A percentile compares a stretch with the other conserved stretches of the same genome.
Conservation (phyloP, 1,140 invertebrate genomes). For the Magallana ariakensis region DNA sequence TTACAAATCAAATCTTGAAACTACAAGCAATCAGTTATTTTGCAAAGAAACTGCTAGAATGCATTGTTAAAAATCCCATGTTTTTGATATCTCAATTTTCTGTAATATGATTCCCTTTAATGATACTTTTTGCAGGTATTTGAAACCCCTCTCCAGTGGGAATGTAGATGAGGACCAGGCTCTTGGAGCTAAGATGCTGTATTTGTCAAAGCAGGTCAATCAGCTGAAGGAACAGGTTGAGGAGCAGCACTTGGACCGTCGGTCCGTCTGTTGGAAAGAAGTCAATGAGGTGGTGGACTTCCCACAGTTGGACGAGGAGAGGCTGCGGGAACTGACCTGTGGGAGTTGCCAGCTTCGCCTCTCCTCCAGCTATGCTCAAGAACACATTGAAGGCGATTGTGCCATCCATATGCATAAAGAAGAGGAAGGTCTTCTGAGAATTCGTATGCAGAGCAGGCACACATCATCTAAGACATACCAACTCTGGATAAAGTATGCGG, state of each 20-base stretch:
- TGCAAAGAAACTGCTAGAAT: no score
- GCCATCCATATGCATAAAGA: background rate
- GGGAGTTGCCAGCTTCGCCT: background rate
- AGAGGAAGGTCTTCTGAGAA: background rate
- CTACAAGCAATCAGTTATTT: no score
- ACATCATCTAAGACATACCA: background rate
- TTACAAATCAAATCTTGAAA: no score
- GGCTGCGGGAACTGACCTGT: background rate
- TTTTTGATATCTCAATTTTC: no score
- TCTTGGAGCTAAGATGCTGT: slow-evolving; percentile 32
- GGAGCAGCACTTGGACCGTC: background rate
- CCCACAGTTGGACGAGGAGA: slow-evolving; percentile 23
- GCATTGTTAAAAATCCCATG: no score
- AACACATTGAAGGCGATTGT: slow-evolving; percentile 1
- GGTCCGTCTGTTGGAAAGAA: background rate
- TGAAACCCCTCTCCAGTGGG: background rate
- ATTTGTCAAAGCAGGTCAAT: slow-evolving; percentile 10
- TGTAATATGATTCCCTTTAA: no score
- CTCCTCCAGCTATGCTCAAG: background rate
- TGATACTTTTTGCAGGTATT: slow-evolving; percentile 40
- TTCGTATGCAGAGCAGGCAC: slow-evolving; percentile 31
- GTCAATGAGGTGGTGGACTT: background rate
- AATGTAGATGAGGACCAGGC: background rate
- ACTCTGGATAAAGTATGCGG: background rate
- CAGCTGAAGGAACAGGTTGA: background rate